Conservation (phyloP, 2,113 vertebrate genomes). For the Tamias sibiricus region DNA sequence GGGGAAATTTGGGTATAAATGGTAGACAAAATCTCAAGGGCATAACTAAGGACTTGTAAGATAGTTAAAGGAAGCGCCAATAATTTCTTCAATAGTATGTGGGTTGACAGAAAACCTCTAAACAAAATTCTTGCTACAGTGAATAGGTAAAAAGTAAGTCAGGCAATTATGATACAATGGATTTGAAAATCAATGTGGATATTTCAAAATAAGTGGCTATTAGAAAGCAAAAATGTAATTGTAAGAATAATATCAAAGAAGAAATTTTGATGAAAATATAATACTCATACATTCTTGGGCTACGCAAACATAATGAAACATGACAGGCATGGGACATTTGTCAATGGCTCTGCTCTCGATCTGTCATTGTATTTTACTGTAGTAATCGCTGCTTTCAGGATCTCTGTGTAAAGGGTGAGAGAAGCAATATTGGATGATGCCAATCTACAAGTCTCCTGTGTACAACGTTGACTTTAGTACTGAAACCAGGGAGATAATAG, state of each 20-base stretch:
- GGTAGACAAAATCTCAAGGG: background rate
- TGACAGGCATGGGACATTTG: background rate
- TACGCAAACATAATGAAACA: constrained; percentile 12
- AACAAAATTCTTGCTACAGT: constrained; percentile 33
- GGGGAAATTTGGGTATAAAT: background rate
- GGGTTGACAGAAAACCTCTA: background rate
- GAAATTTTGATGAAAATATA: constrained; percentile 18
- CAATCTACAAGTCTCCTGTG: constrained; percentile 23
- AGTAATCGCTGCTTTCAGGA: background rate
- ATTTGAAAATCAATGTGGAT: constrained; percentile 54
- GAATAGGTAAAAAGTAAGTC: background rate
- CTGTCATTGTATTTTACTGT: background rate
- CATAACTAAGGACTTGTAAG: background rate
- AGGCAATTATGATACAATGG: background rate
- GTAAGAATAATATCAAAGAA: background rate
- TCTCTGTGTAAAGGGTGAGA: background rate
- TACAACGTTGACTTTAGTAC: background rate
- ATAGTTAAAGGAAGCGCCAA: background rate
- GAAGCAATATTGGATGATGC: constrained; percentile 30
- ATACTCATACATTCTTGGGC: background rate
- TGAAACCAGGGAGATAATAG: background rate
- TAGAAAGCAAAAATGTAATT: constrained; percentile 38
- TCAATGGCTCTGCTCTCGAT: background rate
- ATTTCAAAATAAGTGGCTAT: constrained; percentile 51
- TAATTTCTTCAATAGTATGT: background rate